Evolutionary conservation across 2,113 vertebrate species (phyloP), one percentile per base, ranked within the genome.

Genomic region (Heloderma charlesbogerti): DNA sequence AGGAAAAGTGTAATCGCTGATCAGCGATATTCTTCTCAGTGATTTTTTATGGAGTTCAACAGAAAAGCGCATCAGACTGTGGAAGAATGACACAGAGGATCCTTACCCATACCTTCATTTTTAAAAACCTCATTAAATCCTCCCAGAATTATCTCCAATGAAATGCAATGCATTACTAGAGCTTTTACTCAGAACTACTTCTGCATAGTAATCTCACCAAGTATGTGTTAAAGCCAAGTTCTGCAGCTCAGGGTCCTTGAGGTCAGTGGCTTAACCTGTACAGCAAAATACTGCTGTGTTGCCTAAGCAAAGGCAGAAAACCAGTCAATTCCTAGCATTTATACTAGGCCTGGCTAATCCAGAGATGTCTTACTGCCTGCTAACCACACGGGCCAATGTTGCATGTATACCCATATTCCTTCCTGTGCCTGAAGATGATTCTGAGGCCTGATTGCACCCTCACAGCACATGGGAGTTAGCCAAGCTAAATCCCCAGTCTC

Each of bases 181-280:
- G 27, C 40, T 4, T 22, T 87, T 90, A 94, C 40, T 34, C 92
- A 48, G 87, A 92, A 75, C 60, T 92, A 94, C 93, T 4, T 34
- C 93, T 93, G 90, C 75, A 71, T 22, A 81, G 77, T 43, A 88
- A 80, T 40, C 87, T 94, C 89, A 92, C 9, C 74, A 72, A 34
- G 10, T n/a, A 66, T 84, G n/a, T 40, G 67, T 85, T 43, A 85
- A 1, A 29, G 66, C 43, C 16, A 34, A 78, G 20, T 34, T n/a
- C 7, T 37, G 31, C 2, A 54, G 48, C 34, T 74, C 18, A 6
- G 15, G 9, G 25, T 86, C 69, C 51, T 48, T 37, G 20, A 29
- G 85, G 12, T 54, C 45, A 86, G 34, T 18, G 48, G 31, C 27
- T 84, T 84, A 40, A 66, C 22, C 40, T 43, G 12, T 15, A 51